Base-by-base conservation (phyloP, 2,113 vertebrate genomes). In the Bostrychus sinensis region DNA sequence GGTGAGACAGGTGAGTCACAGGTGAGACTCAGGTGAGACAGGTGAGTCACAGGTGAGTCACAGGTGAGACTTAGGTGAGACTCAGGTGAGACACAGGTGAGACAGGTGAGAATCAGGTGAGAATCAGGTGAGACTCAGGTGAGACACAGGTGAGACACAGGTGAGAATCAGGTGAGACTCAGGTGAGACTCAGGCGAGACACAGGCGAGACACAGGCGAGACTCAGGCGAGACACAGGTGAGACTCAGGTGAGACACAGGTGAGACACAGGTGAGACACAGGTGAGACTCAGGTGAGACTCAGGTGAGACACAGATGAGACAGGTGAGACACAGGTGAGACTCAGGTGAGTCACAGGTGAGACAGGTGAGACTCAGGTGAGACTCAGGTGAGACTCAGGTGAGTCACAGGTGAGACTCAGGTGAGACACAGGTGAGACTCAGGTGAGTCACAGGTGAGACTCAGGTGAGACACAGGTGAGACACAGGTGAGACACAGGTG, bases 321-420 rank as follows among this genome's bases (percentile, higher is more conserved):
- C n/a, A n/a, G n/a, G n/a, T n/a, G n/a, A n/a, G n/a, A n/a, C n/a
- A 93, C 67, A 87, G 83, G 43, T 86, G 4, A 51, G 23, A 32
- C n/a, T n/a, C n/a, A n/a, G n/a, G 30, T 8, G 30, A 32, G 1
- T 4, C 11, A 38, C 37, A 72, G 32, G 55, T 6, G 38, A n/a
- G 20, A 36, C 8, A 19, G 26, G 45, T 36, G 38, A 26, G 38
- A n/a, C 25, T 32, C 53, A 14, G 8, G 38, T 26, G 19, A 22
- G 51, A 56, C 4, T 1, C 19, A 30, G 46, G 1, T 9, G 2
- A 32, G 2, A n/a, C 1, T 7, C 2, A 34, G 32, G 32, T 7
- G n/a, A 12, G 43, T 2, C 20, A 14, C 12, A n/a, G n/a, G n/a
- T n/a, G n/a, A n/a, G n/a, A n/a, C n/a, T n/a, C n/a, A n/a, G n/a